Percentiles rank a stretch among this genome's conserved stretches.
Conservation (phyloP, 2,113 vertebrate species). For the Pterocles orientalis region DNA sequence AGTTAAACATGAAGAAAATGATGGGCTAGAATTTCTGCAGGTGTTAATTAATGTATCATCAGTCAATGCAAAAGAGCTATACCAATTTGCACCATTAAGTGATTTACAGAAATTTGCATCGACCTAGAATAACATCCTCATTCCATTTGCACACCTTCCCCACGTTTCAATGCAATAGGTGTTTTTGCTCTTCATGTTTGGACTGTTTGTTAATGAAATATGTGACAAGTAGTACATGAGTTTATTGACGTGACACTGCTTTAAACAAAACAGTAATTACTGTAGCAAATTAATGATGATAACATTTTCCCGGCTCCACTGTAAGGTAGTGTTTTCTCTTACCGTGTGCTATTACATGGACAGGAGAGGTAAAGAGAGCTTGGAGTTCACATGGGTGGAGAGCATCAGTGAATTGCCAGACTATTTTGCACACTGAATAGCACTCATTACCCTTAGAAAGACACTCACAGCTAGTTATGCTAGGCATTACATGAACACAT, state of each 20-base stretch:
- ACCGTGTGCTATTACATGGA: neutral
- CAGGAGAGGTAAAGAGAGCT: neutral
- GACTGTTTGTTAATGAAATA: constrained; percentile 1
- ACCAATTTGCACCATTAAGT: neutral
- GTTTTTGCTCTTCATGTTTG: neutral
- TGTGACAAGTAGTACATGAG: neutral
- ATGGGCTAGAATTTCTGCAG: neutral
- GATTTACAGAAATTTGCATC: neutral
- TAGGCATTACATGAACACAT: constrained; percentile 8
- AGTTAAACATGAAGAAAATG: neutral
- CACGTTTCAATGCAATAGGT: neutral
- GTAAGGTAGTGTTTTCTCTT: neutral
- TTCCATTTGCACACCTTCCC: neutral
- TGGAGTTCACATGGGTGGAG: neutral
- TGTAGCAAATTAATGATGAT: neutral
- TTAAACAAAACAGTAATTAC: constrained; percentile 5
- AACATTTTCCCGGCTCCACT: neutral
- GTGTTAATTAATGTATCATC: neutral
- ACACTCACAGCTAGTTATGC: neutral
- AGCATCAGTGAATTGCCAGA: neutral
- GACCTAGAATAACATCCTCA: neutral
- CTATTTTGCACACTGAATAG: neutral
- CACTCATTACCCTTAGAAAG: neutral
- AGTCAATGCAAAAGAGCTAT: neutral
- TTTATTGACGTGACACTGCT: neutral